Base-by-base conservation (phyloP, 2,888 invertebrate species). In the Lasioglossum zephyrum region DNA sequence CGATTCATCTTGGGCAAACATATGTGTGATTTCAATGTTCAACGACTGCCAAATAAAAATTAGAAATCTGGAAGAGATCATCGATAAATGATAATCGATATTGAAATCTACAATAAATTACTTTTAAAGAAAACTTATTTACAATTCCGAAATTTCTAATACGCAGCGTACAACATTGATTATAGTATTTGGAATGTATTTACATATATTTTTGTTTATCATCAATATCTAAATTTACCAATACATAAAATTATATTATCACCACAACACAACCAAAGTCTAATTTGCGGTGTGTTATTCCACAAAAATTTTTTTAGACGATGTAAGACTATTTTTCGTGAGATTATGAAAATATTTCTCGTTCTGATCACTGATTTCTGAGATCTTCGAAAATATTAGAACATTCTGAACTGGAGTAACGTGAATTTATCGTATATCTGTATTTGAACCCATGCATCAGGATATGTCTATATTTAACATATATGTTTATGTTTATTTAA, bases 161-260 rank as follows among this genome's bases (percentile, higher is more conserved):
- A 75, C 26, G 53, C 79, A 63, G 74, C 41, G 53, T 79, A 74
- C 75, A 82, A 77, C 39, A 79, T 66, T 82, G 74, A 44, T 78
- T 78, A 76, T 77, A 66, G 74, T 41, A 83, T 79, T 79, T 88
- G 88, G 88, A 88, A 88, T 88, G 88, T 86, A 86, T 84, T 75
- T 88, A 82, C 75, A 86, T 86, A 36, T n/a, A 1, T 73, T 47
- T 70, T 69, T 41, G 60, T 73, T 73, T 57, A 47, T 39, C 79
- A 72, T 79, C 41, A 49, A 57, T 47, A 79, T 49, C 31, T 49
- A 63, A 77, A 26, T 60, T 77, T 57, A 41, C 53, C 47, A 22
- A 79, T 75, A 36, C 57, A 74, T n/a, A n/a, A 69, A 72, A 13
- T 53, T 3, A 39, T 41, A 22, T 60, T 36, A 69, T 36, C 5